Percentiles rank a stretch among this genome's conserved stretches.
Conservation (phyloP, 2,113 vertebrate species). For the Elephas maximus region DNA sequence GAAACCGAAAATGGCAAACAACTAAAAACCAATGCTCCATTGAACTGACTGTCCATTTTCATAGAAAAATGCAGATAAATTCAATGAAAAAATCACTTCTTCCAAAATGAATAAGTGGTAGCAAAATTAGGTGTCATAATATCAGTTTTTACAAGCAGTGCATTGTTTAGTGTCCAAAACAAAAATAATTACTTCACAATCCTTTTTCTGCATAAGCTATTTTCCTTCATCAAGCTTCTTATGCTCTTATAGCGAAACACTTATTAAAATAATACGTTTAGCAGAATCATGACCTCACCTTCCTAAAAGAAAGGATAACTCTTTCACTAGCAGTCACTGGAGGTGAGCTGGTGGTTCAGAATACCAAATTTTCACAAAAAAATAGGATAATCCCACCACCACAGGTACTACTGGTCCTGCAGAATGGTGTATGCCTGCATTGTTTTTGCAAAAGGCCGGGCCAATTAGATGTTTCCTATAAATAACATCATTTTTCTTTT, state of each 20-base stretch:
- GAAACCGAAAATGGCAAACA: neutral
- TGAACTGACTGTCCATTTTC: neutral
- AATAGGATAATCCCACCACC: constrained; percentile 71
- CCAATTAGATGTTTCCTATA: constrained; percentile 76
- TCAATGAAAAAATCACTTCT: constrained; percentile 34
- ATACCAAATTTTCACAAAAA: constrained; percentile 9
- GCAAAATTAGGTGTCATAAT: neutral
- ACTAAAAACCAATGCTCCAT: neutral
- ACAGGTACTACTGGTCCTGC: neutral
- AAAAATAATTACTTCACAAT: constrained; percentile 5
- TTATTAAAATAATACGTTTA: constrained; percentile 14
- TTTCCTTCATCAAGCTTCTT: neutral
- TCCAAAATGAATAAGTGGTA: neutral
- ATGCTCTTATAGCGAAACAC: neutral
- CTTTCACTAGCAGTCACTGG: constrained; percentile 63
- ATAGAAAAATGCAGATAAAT: constrained; percentile 46
- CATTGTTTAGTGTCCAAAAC: constrained; percentile 24
- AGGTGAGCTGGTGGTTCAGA: constrained; percentile 39
- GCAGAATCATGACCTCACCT: neutral
- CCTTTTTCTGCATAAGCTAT: neutral
- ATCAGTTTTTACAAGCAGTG: neutral
- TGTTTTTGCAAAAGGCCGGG: constrained; percentile 77
- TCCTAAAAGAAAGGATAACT: constrained; percentile 56
- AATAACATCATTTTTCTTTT: constrained; percentile 76
- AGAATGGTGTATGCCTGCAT: constrained; percentile 32